Conservation (phyloP, 2,797 vertebrate genomes). For the Anguilla pacifica region DNA sequence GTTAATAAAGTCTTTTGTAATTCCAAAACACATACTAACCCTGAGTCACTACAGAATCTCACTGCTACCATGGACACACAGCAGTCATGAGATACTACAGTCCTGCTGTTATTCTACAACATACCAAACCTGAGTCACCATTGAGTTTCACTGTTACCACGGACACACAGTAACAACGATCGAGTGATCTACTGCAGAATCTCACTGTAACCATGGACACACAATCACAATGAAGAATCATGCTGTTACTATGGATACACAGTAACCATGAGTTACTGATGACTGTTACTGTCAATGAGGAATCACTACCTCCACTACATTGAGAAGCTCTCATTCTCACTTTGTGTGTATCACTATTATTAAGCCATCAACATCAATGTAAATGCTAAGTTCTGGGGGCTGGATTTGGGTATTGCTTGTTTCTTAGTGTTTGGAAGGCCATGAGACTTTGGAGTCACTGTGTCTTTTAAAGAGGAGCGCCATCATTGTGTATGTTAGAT, state of each 20-base stretch:
- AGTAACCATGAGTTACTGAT: background rate
- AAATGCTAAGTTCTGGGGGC: background rate
- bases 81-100: background rate
- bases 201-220: background rate
- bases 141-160: background rate
- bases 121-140: background rate
- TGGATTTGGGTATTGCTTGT: background rate
- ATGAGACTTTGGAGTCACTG: background rate
- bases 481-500: background rate
- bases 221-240: background rate
- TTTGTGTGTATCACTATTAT: background rate
- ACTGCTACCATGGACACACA: background rate
- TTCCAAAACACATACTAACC: background rate
- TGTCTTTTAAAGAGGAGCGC: background rate
- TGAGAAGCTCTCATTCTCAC: background rate
- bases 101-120: background rate
- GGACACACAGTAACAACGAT: background rate
- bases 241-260: background rate
- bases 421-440: background rate
- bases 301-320: background rate
- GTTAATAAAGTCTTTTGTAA: background rate
- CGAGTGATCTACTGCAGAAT: background rate
- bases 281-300: background rate
- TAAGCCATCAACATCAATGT: background rate
- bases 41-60: background rate